These are phyloP conservation scores for Dipodomys stephensi DNA, from an alignment of 2,113 vertebrate genomes.

Conservation along the genomic window DNA sequence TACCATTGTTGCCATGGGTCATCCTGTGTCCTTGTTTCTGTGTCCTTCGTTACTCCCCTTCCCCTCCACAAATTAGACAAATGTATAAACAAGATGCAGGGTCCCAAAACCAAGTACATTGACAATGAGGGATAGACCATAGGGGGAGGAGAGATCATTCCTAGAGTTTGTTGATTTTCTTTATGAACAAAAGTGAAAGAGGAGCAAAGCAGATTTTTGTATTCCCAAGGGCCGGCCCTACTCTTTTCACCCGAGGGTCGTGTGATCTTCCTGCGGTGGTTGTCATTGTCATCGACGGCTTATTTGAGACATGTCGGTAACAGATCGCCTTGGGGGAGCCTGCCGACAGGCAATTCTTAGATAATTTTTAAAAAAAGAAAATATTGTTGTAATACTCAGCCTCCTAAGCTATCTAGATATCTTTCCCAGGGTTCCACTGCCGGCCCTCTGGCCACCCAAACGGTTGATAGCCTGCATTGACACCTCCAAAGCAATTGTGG, in stretches of 20 bases:
- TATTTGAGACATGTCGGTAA: neutral
- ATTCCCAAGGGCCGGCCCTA: neutral
- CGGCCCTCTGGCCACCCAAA: constrained; percentile 85
- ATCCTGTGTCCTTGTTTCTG: too few species aligned
- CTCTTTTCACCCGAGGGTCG: neutral
- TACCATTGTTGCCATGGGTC: too few species aligned
- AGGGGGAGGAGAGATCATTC: too few species aligned
- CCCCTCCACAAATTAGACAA: too few species aligned
- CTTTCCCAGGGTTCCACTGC: constrained; percentile 50
- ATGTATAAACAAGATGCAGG: too few species aligned
- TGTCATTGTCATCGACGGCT: neutral
- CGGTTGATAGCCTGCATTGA: constrained; percentile 81
- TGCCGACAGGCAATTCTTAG: neutral
- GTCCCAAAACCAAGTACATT: too few species aligned
- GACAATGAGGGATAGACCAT: too few species aligned
- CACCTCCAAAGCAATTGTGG: constrained; percentile 77
- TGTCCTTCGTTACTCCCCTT: too few species aligned
- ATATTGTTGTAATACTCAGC: too few species aligned
- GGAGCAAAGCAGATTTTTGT: neutral
- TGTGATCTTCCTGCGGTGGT: neutral
- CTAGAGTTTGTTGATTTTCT: too few species aligned
- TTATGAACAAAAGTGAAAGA: neutral
- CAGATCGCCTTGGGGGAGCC: neutral
- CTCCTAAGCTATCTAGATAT: constrained; percentile 41
- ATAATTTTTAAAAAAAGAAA: neutral